Evolutionary conservation across 2,113 vertebrate species (phyloP).

Genomic region (Protomyctophum bolini): DNA sequence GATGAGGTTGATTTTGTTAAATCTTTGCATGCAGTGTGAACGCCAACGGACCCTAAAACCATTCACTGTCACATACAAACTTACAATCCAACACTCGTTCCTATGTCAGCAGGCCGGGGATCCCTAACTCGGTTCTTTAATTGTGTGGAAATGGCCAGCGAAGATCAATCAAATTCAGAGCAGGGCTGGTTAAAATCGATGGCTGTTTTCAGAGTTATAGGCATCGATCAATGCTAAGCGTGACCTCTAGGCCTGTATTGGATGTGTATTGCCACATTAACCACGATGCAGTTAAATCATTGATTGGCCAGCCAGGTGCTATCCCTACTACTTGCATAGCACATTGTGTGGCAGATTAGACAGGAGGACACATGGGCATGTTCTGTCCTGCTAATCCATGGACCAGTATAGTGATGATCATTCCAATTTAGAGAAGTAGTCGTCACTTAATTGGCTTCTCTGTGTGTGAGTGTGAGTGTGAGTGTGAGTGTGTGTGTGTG

Average conservation of each 20-base stretch:
- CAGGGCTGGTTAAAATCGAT: conserved; percentile 2
- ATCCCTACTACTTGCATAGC: too few species aligned
- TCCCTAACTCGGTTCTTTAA: too few species aligned
- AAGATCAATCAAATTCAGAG: not conserved
- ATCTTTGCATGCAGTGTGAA: not conserved
- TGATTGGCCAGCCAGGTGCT: not conserved
- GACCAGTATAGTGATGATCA: too few species aligned
- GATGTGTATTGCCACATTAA: not conserved
- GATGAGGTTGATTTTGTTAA: not conserved
- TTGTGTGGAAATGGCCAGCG: not conserved
- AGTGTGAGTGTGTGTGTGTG: conserved; percentile 13
- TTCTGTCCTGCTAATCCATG: too few species aligned
- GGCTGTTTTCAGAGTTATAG: not conserved
- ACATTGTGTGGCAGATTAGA: not conserved
- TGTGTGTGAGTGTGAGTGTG: conserved; percentile 10
- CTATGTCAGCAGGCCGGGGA: not conserved
- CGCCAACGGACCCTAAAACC: not conserved
- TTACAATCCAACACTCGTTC: not conserved
- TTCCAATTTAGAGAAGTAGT: not conserved
- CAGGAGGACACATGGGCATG: too few species aligned
- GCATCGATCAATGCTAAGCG: conserved; percentile 5
- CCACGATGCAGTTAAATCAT: not conserved
- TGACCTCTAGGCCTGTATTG: not conserved
- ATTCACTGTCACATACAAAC: not conserved
- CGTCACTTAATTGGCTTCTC: not conserved